These are phyloP conservation scores for Conopomorpha cramerella DNA, from an alignment of 1,140 invertebrate species.

Conservation along the genomic window DNA sequence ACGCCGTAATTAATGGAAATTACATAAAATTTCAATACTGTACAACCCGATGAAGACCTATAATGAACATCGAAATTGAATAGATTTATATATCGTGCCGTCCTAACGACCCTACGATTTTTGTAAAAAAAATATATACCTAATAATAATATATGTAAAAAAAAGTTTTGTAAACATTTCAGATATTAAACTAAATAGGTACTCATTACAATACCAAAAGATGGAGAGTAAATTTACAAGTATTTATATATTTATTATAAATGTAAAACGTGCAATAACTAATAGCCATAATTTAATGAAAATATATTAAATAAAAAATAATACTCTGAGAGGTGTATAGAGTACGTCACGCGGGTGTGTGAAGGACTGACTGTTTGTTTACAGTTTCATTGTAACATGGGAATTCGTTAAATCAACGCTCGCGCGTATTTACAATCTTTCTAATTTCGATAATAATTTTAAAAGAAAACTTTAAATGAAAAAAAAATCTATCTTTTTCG, in stretches of 20 bases:
- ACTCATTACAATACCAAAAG: conserved; percentile 55
- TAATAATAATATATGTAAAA: conserved; percentile 55
- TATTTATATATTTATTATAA: conserved; percentile 62
- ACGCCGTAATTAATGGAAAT: no score
- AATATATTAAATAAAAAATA: conserved; percentile 55
- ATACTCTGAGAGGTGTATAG: conserved; percentile 38
- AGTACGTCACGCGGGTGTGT: conserved; percentile 11
- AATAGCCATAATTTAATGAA: conserved; percentile 58
- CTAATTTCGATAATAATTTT: conserved; percentile 12
- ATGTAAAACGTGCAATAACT: conserved; percentile 61
- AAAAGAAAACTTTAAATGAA: conserved; percentile 15
- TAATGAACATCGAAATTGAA: conserved; percentile 54
- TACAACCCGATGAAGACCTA: conserved; percentile 44
- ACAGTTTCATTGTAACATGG: conserved; percentile 51
- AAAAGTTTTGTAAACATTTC: conserved; percentile 60
- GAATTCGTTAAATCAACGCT: conserved; percentile 5
- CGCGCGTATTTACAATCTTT: conserved; percentile 13
- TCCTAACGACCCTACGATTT: conserved; percentile 60
- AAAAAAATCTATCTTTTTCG: conserved; percentile 14
- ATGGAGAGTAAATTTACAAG: conserved; percentile 58
- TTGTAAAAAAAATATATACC: conserved; percentile 60
- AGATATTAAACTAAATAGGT: conserved; percentile 57
- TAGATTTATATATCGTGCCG: conserved; percentile 57
- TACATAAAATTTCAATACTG: conserved; percentile 13
- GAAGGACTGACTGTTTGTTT: conserved; percentile 24